These are phyloP conservation scores for Melitaea cinxia DNA, from an alignment of 1,140 invertebrate genomes.

Conservation along the genomic window DNA sequence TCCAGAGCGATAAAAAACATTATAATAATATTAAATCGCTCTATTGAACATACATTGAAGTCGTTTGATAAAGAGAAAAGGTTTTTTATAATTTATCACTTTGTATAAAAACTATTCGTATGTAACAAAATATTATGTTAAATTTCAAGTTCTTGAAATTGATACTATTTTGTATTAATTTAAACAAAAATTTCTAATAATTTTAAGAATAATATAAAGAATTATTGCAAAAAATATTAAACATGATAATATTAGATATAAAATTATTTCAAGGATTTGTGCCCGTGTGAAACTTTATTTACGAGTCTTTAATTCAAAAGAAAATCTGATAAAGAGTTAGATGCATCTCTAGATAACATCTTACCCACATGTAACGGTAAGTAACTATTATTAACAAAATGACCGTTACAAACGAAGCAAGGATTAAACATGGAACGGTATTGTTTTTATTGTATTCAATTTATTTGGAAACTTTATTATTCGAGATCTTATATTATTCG, in stretches of 20 bases:
- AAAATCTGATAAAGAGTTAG: constrained; percentile 20
- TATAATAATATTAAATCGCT: neutral
- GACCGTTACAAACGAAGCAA: constrained; percentile 14
- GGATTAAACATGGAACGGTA: constrained; percentile 12
- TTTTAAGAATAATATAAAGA: neutral
- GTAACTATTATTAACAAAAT: constrained; percentile 20
- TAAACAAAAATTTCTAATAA: neutral
- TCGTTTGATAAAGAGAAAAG: neutral
- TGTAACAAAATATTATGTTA: too few species aligned
- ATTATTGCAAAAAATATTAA: neutral
- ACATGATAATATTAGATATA: too few species aligned
- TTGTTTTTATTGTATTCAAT: constrained; percentile 9
- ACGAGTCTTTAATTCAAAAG: neutral
- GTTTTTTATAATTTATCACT: too few species aligned
- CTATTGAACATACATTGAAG: neutral
- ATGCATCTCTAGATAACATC: constrained; percentile 22
- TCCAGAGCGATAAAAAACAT: constrained; percentile 5
- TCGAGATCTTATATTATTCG: too few species aligned
- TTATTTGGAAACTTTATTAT: constrained; percentile 6
- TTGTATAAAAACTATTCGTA: too few species aligned
- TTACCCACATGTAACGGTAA: constrained; percentile 40
- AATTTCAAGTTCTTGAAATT: too few species aligned
- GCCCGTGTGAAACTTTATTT: neutral
- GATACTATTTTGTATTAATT: too few species aligned
- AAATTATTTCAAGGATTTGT: too few species aligned